Percentiles rank a stretch among this genome's conserved stretches.
Evolutionary conservation across 2,797 vertebrate genomes (phyloP).

Genomic region (Macroramphosus scolopax): DNA sequence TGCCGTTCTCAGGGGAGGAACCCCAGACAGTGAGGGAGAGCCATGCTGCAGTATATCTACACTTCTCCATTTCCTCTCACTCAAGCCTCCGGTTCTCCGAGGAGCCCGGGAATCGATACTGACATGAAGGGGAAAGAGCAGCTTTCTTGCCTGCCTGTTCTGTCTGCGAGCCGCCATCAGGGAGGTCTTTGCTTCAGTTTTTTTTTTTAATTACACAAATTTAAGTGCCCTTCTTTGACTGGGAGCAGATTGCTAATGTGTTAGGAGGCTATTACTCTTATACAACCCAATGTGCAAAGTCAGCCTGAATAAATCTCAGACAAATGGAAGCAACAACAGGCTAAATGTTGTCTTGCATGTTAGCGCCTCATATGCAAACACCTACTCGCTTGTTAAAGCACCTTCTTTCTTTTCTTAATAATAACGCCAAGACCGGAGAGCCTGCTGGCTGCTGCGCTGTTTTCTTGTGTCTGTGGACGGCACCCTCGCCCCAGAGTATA

Average conservation of each 20-base stretch:
- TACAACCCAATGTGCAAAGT: slow-evolving; percentile 53
- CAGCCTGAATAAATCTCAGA: slow-evolving; percentile 61
- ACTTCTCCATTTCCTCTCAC: slow-evolving; percentile 75
- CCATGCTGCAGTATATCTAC: slow-evolving; percentile 66
- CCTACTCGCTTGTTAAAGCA: slow-evolving; percentile 58
- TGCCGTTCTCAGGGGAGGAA: slow-evolving; percentile 56
- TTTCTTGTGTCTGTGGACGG: slow-evolving; percentile 22
- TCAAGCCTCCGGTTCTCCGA: slow-evolving; percentile 65
- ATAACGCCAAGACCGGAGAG: slow-evolving; percentile 21
- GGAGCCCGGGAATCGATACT: slow-evolving; percentile 71
- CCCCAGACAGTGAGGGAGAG: slow-evolving; percentile 64
- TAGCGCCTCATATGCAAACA: slow-evolving; percentile 57
- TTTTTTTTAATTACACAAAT: slow-evolving; percentile 65
- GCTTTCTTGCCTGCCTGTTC: slow-evolving; percentile 53
- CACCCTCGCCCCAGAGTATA: slow-evolving; percentile 38
- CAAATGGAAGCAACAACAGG: slow-evolving; percentile 57
- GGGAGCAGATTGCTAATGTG: slow-evolving; percentile 60
- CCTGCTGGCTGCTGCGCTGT: slow-evolving; percentile 23
- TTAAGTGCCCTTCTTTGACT: slow-evolving; percentile 56
- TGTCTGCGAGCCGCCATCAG: slow-evolving; percentile 29
- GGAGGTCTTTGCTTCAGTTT: slow-evolving; percentile 29
- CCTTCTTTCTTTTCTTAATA: slow-evolving; percentile 42
- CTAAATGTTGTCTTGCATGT: slow-evolving; percentile 47
- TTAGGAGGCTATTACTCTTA: slow-evolving; percentile 54
- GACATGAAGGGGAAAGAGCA: slow-evolving; percentile 52